Evolutionary conservation across 1,140 invertebrate species (phyloP).

Genomic region (Meloidogyne chitwoodi): DNA sequence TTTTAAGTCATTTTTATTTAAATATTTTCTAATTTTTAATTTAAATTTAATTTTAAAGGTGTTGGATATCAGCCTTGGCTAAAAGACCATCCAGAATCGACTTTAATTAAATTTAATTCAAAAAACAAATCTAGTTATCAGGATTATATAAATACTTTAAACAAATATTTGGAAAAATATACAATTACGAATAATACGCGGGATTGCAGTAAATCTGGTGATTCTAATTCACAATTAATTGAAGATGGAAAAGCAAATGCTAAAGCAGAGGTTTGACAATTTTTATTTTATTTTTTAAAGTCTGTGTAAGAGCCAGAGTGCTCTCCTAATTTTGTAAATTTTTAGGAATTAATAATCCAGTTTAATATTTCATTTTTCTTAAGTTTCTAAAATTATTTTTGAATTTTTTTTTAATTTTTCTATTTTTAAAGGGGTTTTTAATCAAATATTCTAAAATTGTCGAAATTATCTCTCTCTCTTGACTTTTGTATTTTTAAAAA

Average conservation of each 20-base stretch:
- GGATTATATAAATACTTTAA: slow-evolving; percentile 40
- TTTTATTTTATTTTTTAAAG: not conserved
- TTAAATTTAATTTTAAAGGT: slow-evolving; percentile 37
- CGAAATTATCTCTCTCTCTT: too few relatives aligned
- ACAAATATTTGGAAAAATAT: slow-evolving; percentile 51
- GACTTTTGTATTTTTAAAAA: not conserved
- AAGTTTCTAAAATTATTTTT: too few relatives aligned
- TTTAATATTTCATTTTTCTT: too few relatives aligned
- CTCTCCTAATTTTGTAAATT: too few relatives aligned
- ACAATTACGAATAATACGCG: slow-evolving; percentile 45
- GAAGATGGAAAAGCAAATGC: slow-evolving; percentile 38
- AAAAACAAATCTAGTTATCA: slow-evolving; percentile 41
- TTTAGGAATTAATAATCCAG: too few relatives aligned
- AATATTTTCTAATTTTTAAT: too few relatives aligned
- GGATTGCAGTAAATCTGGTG: slow-evolving; percentile 20
- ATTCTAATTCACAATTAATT: slow-evolving; percentile 45
- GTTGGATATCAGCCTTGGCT: slow-evolving; percentile 60
- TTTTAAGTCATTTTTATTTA: slow-evolving; percentile 12
- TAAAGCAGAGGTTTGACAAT: slow-evolving; percentile 14
- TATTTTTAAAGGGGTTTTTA: too few relatives aligned
- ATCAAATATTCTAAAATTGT: too few relatives aligned
- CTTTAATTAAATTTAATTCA: slow-evolving; percentile 55
- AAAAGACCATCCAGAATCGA: slow-evolving; percentile 55
- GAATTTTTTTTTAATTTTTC: too few relatives aligned
- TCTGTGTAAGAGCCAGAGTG: too few relatives aligned